Evolutionary conservation across 2,113 vertebrate genomes (phyloP), one percentile per base, ranked within the genome.

Genomic region (Emberiza fucata): DNA sequence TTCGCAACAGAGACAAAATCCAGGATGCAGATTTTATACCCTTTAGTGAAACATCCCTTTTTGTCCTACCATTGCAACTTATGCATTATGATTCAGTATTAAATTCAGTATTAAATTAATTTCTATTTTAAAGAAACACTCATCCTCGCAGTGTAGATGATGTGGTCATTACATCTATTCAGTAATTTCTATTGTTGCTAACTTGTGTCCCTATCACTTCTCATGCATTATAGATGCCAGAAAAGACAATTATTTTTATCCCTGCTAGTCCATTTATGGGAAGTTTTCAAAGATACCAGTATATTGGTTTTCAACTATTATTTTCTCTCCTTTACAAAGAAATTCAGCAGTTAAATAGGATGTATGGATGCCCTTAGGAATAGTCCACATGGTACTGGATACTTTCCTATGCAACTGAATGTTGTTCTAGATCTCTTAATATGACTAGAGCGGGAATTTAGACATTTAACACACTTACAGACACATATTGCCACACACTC

Each of bases 401-500:
- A 45, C 3, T 75, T 72, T 78, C 72, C 28, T 40, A 6, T 37
- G 25, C n/a, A 79, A 27, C 3, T 20, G 47, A 72, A 40, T 64
- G 20, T 6, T 53, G 1, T 65, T 88, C 31, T 44, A 31, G 24
- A 37, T 48, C 8, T 76, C 33, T 9, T 13, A 16, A 3, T 35
- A 7, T 28, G 22, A 56, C 28, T 48, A 5, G 6, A 31, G 29
- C 25, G 24, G 22, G 27, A 64, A 79, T 61, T 47, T 48, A 66
- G 42, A 54, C 4, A 33, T 47, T 60, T 64, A 40, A 7, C 18
- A 57, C 10, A 21, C 0, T 2, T 71, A n/a, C 6, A 14, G 39
- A 27, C 27, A 20, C 0, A 0, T n/a, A 47, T 3, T 31, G 33
- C 28, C 15, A 59, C 24, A 48, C 12, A 65, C 9, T 80, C 14